Percentiles rank a stretch among this genome's conserved stretches.
phyloP scores from a whole-genome alignment of 2,888 invertebrate genomes.

The Lithophane leautieri region DNA sequence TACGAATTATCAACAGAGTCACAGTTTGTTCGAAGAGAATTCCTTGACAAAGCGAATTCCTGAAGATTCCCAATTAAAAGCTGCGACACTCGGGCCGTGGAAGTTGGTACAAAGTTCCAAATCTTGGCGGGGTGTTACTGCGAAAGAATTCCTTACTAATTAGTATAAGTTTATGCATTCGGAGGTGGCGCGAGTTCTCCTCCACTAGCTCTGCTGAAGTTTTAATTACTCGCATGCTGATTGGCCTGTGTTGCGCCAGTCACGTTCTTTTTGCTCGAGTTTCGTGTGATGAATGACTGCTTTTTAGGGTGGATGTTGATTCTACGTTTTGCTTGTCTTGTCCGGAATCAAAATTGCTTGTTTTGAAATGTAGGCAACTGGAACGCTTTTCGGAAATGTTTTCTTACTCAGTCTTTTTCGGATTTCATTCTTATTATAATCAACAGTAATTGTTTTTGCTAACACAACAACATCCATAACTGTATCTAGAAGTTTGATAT shows the following conservation, averaged over 20 bases:
- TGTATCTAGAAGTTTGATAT: conserved; percentile 21
- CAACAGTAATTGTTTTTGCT: conserved; percentile 5
- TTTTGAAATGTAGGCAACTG: conserved; percentile 14
- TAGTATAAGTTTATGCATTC: conserved; percentile 89
- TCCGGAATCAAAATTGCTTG: conserved; percentile 11
- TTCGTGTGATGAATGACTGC: conserved; percentile 41
- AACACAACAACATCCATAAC: conserved; percentile 22
- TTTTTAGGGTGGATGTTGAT: conserved; percentile 30
- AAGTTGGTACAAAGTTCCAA: conserved; percentile 86
- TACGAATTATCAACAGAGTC: conserved; percentile 77
- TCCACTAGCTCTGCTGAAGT: conserved; percentile 79
- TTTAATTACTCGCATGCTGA: conserved; percentile 84
- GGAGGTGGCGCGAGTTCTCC: conserved; percentile 74
- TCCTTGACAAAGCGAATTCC: conserved; percentile 87
- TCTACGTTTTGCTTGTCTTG: conserved; percentile 44
- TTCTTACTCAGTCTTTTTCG: not conserved
- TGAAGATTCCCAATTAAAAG: conserved; percentile 89
- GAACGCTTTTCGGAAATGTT: not conserved
- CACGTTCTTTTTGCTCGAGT: conserved; percentile 73
- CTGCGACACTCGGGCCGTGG: conserved; percentile 84
- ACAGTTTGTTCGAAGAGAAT: conserved; percentile 81
- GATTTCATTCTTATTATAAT: not conserved
- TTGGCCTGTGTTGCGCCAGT: conserved; percentile 79
- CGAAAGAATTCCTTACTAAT: conserved; percentile 88
- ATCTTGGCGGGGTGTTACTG: conserved; percentile 82